phyloP scores from a whole-genome alignment of 1,140 invertebrate species.

The Drosophila fuyamai region DNA sequence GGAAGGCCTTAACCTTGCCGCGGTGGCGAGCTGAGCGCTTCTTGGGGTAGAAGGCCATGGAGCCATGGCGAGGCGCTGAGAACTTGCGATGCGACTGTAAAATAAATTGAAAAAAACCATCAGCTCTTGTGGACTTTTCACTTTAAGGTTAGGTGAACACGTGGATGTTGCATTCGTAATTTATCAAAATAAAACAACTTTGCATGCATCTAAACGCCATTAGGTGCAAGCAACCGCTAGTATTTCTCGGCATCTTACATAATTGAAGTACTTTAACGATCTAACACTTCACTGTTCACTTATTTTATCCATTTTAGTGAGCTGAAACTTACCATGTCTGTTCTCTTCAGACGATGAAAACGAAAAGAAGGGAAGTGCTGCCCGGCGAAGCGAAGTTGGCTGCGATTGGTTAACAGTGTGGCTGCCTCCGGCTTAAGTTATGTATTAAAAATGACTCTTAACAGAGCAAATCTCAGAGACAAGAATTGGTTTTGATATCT shows the following conservation, averaged over 20 bases:
- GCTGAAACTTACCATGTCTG: constrained; percentile 73
- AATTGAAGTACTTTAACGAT: neutral
- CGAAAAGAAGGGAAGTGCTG: constrained; percentile 70
- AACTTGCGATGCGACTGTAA: constrained; percentile 99
- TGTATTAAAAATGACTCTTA: neutral
- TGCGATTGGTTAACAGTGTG: constrained; percentile 7
- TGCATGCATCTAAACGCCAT: neutral
- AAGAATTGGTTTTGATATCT: too few relatives aligned
- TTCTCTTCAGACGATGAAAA: constrained; percentile 77
- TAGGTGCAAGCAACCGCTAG: too few relatives aligned
- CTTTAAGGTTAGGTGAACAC: constrained; percentile 23
- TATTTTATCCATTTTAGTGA: neutral
- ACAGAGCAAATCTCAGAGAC: too few relatives aligned
- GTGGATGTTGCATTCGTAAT: constrained; percentile 3
- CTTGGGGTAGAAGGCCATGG: constrained; percentile 99
- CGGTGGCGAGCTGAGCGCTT: constrained; percentile 97
- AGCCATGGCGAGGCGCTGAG: constrained; percentile 99
- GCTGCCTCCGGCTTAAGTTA: neutral
- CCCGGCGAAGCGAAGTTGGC: constrained; percentile 40
- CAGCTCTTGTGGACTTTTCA: neutral
- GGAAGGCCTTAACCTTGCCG: constrained; percentile 99
- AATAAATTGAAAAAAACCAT: constrained; percentile 3
- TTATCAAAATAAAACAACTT: neutral
- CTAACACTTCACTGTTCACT: neutral
- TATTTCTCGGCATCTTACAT: neutral